Conservation (phyloP, 2,888 invertebrate genomes). For the Agriopis leucophaearia region DNA sequence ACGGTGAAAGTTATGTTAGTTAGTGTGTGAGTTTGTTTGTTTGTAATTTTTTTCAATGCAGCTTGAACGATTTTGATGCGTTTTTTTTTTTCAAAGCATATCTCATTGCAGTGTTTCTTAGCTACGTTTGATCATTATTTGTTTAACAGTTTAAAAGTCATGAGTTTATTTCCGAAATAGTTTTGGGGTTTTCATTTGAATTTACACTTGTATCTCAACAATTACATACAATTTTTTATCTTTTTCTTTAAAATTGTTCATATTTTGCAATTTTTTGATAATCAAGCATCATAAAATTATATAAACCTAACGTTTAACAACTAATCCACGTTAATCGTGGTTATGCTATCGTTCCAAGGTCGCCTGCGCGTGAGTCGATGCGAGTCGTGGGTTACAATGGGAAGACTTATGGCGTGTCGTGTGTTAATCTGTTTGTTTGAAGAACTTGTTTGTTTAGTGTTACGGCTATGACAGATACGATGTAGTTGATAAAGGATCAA, state of each 20-base stretch:
- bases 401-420: slow-evolving; percentile 22
- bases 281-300: not conserved
- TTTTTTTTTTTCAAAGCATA: no score
- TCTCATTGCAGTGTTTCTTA: no score
- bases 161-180: no score
- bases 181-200: no score
- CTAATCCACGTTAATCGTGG: slow-evolving; percentile 6
- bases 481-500: not conserved
- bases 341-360: slow-evolving; percentile 29
- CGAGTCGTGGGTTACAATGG: slow-evolving; percentile 18
- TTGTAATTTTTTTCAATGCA: no score
- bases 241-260: not conserved
- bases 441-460: slow-evolving; percentile 14
- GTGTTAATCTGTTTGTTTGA: slow-evolving; percentile 26
- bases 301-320: not conserved
- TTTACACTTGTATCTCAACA: no score
- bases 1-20: not conserved
- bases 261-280: not conserved
- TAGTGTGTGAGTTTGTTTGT: no score
- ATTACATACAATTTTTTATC: no score
- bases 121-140: no score
- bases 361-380: slow-evolving; percentile 21
- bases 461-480: slow-evolving; percentile 5
- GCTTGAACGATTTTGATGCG: no score
- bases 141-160: no score